Evolutionary conservation across 92 coral and sea anemone species (phyloP).

Genomic region (Actinernus sp.): DNA sequence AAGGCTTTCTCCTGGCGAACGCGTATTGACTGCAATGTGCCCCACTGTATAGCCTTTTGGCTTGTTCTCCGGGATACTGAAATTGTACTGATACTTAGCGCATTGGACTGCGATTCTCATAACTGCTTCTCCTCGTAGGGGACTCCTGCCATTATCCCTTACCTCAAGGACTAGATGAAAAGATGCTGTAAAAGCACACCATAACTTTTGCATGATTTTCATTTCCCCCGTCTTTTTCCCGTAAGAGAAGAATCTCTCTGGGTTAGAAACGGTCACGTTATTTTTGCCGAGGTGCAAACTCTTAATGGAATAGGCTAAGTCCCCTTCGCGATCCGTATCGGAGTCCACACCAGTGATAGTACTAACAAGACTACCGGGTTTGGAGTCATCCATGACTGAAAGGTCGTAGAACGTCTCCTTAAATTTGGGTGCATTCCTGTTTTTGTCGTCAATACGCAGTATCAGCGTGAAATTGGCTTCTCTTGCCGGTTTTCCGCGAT

Average conservation of each 20-base stretch:
- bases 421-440: slow-evolving; percentile 87
- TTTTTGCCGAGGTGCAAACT: slow-evolving; percentile 31
- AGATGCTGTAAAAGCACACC: slow-evolving; percentile 79
- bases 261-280: slow-evolving; percentile 36
- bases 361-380: slow-evolving; percentile 53
- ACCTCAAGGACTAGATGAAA: slow-evolving; percentile 73
- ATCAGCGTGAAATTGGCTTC: slow-evolving; percentile 32
- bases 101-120: slow-evolving; percentile 70
- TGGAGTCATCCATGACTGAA: slow-evolving; percentile 60
- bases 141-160: slow-evolving; percentile 78
- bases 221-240: slow-evolving; percentile 68
- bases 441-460: slow-evolving; percentile 77
- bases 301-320: slow-evolving; percentile 63
- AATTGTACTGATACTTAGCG: slow-evolving; percentile 56
- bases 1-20: slow-evolving; percentile 61
- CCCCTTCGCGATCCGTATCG: slow-evolving; percentile 72
- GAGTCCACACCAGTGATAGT: slow-evolving; percentile 69
- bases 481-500: slow-evolving; percentile 72
- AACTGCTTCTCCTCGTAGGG: slow-evolving; percentile 61
- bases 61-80: slow-evolving; percentile 72
- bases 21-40: slow-evolving; percentile 43
- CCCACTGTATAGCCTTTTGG: slow-evolving; percentile 69
- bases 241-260: slow-evolving; percentile 66
- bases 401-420: slow-evolving; percentile 31
- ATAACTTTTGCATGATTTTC: slow-evolving; percentile 56